These are phyloP conservation scores for Ramphastos sulfuratus DNA, from an alignment of 2,113 vertebrate species.

Conservation along the genomic window DNA sequence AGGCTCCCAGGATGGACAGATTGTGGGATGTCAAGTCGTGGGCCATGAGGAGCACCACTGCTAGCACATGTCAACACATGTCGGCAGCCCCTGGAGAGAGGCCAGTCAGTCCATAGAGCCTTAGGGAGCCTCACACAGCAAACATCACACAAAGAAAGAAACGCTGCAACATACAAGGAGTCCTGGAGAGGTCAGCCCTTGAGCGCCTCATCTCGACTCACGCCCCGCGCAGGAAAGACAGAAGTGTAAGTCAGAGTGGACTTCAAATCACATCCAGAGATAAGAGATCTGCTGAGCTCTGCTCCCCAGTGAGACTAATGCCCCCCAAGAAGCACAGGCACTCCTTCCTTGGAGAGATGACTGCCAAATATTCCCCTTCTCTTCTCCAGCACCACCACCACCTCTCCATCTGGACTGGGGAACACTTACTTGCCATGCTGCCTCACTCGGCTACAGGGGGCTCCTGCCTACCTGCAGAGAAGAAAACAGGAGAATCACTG, in stretches of 20 bases:
- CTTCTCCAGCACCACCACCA: background rate
- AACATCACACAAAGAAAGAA: background rate
- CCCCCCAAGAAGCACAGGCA: background rate
- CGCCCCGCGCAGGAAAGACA: background rate
- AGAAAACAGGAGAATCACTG: constrained; percentile 53
- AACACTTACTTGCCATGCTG: constrained; percentile 78
- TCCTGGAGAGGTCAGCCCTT: background rate
- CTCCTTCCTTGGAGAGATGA: background rate
- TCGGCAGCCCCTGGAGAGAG: background rate
- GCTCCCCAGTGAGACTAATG: background rate
- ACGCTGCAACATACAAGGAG: background rate
- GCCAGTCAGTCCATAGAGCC: background rate
- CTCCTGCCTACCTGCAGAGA: constrained; percentile 67
- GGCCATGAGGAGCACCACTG: background rate
- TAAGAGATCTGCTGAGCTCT: fast-evolving
- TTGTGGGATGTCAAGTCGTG: background rate
- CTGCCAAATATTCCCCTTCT: background rate
- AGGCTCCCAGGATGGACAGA: background rate
- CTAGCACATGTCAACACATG: background rate
- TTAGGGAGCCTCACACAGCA: background rate
- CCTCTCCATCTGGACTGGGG: background rate
- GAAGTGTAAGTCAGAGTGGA: background rate
- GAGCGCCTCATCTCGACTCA: background rate
- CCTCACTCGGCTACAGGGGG: background rate
- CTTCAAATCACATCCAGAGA: background rate